phyloP scores from a whole-genome alignment of 2,888 invertebrate genomes.

The Trilocha varians region DNA sequence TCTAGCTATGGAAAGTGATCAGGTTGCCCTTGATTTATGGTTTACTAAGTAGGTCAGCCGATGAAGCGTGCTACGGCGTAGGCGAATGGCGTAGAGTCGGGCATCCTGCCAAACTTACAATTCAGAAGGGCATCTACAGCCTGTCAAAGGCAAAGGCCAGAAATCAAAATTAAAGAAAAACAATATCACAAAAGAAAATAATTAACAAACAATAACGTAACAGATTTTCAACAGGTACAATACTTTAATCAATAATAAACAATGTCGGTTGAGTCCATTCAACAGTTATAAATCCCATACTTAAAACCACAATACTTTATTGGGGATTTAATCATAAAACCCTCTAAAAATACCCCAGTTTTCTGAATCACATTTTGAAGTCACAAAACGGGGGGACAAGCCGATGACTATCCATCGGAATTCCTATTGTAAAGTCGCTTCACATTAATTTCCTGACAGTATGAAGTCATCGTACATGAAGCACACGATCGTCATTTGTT shows the following conservation, averaged over 20 bases:
- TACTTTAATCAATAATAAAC: no score
- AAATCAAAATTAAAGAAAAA: no score
- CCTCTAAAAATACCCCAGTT: no score
- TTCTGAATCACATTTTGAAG: no score
- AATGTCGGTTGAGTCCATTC: no score
- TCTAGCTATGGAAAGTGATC: background rate
- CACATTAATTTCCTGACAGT: background rate
- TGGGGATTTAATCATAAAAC: no score
- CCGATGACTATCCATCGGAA: background rate
- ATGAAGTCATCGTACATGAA: background rate
- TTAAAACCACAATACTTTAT: no score
- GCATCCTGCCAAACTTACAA: constrained; percentile 8
- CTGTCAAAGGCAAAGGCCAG: no score
- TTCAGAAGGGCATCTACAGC: constrained; percentile 7
- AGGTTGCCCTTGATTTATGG: constrained; percentile 11
- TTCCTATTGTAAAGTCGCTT: background rate
- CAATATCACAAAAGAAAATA: no score
- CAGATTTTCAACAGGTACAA: no score
- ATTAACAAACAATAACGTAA: no score
- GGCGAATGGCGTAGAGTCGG: constrained; percentile 15
- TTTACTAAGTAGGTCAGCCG: constrained; percentile 11
- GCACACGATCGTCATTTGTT: background rate
- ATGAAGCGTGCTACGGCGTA: constrained; percentile 16
- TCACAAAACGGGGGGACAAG: background rate
- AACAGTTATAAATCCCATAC: no score